Base-by-base conservation (phyloP, 64 coral and sea anemone genomes). In the Orbicella faveolata region DNA sequence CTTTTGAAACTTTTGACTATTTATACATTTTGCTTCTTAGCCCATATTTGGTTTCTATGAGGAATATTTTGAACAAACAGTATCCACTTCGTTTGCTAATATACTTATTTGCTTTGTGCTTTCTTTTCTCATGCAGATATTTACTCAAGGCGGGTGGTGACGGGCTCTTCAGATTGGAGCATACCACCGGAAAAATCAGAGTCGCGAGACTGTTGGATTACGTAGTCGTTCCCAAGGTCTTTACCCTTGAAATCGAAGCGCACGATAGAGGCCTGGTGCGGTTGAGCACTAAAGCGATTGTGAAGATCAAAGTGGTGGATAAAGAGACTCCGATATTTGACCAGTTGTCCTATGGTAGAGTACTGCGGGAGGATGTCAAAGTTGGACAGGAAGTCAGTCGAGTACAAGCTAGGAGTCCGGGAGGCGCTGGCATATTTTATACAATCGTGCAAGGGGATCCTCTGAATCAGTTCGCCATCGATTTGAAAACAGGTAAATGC, bases 301-400 rank as follows among this genome's bases (percentile, higher is more conserved):
- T 97, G 11, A 94, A 91, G 75, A 61, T 97, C 48, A 97, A 94
- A 84, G 95, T 97, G 23, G 95, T 97, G 44, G 95, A 97, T 73
- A 91, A 89, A 74, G 89, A 94, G 84, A 94, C 95, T 2, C 95
- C 95, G 4, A 88, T 97, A 88, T 97, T 97, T 67, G 92, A 97
- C 59, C 76, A 97, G 61, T 66, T 90, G 20, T 87, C 85, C 14
- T 97, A 93, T 75, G 90, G 83, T 51, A 75, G 76, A 57, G 51
- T 57, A 59, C 66, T 97, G 17, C 30, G 48, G 3, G 95, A 97
- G 61, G 83, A 94, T 83, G 44, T 88, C 23, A 75, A 74, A 10
- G 84, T 94, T 61, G 89, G 92, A 1, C 54, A 78, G 15, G 44
- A 74, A 41, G 75, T 97, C 48, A 79, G 78, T 80, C 72, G 36